These are phyloP conservation scores for Polydesmus complanatus DNA, from an alignment of 2,888 invertebrate species.

Conservation along the genomic window DNA sequence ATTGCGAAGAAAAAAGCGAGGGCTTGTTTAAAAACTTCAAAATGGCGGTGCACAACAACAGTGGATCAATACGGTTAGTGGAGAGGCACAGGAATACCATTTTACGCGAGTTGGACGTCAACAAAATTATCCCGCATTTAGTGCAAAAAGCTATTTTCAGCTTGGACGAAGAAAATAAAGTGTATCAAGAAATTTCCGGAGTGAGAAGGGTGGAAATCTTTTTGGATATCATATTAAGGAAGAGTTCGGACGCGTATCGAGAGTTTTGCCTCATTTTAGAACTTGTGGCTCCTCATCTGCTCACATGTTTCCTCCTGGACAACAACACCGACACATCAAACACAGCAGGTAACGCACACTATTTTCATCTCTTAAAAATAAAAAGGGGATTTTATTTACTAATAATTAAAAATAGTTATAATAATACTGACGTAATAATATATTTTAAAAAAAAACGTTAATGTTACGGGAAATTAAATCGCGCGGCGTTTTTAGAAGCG, in stretches of 20 bases:
- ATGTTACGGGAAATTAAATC: no score
- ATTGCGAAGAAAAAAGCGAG: conserved; percentile 6
- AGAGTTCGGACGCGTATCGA: conserved; percentile 27
- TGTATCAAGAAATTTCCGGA: conserved; percentile 3
- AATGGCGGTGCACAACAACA: conserved; percentile 14
- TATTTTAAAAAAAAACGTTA: no score
- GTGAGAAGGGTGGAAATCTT: conserved; percentile 20
- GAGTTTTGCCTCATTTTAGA: conserved; percentile 30
- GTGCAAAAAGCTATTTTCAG: conserved; percentile 11
- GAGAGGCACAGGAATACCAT: conserved; percentile 9
- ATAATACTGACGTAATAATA: no score
- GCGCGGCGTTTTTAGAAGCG: no score
- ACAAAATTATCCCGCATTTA: conserved; percentile 7
- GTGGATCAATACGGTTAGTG: conserved; percentile 4
- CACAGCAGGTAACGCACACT: no score
- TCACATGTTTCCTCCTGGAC: conserved; percentile 19
- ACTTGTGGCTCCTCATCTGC: conserved; percentile 22
- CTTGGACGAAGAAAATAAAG: conserved; percentile 9
- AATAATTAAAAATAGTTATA: no score
- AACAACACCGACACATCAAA: no score
- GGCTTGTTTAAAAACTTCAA: conserved; percentile 5
- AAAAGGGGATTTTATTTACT: no score
- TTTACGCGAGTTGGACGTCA: conserved; percentile 10
- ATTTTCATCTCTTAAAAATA: no score
- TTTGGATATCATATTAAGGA: conserved; percentile 27